phyloP scores from a whole-genome alignment of 2,113 vertebrate genomes.

The human region GRCh38 chr18:8137001-8137500 shows the following conservation, averaged over 20 bases:
- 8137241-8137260: neutral
- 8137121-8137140: neutral
- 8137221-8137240: neutral
- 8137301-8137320: neutral
- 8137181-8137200: neutral
- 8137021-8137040: neutral
- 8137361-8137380: neutral
- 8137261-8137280: neutral
- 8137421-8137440: neutral
- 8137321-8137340: neutral
- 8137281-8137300: neutral
- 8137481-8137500: neutral
- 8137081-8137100: neutral
- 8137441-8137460: neutral
- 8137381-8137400: neutral
- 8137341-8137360: neutral
- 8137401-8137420: neutral
- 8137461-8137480: neutral
- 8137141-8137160: neutral
- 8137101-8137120: neutral
- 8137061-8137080: neutral
- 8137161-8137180: neutral
- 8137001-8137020: neutral
- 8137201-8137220: neutral
- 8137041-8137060: neutral